phyloP scores from a whole-genome alignment of 2,797 vertebrate species.

The Cyprinodon diabolis region DNA sequence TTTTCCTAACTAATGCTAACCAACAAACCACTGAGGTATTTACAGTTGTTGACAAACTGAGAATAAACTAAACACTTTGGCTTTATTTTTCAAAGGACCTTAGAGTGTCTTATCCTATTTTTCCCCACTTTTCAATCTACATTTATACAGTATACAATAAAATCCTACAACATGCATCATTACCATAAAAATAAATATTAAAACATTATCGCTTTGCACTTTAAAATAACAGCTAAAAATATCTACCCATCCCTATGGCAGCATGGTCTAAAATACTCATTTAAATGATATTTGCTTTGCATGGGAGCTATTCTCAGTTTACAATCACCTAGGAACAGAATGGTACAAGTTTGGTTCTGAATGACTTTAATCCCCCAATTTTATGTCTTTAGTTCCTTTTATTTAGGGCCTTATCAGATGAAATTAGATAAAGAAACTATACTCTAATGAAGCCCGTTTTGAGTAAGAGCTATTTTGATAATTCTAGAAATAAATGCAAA shows the following conservation, averaged over 20 bases:
- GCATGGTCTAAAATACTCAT: not conserved
- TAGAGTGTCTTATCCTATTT: not conserved
- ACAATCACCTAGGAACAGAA: not conserved
- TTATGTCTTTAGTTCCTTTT: not conserved
- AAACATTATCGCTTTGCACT: not conserved
- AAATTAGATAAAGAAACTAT: not conserved
- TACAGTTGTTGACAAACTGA: too few species aligned
- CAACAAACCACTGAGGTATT: too few species aligned
- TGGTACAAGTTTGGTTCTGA: not conserved
- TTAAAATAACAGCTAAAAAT: not conserved
- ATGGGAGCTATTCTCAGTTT: not conserved
- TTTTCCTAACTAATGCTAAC: too few species aligned
- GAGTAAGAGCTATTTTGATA: not conserved
- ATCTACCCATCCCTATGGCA: not conserved
- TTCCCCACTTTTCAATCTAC: not conserved
- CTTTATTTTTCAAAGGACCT: not conserved
- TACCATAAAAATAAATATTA: not conserved
- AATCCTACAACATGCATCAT: not conserved
- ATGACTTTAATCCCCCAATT: not conserved
- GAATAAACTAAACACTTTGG: not conserved
- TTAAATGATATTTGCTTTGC: constrained; percentile 2
- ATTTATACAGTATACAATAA: not conserved
- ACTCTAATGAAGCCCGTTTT: not conserved
- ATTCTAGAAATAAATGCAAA: not conserved
- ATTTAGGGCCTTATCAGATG: not conserved